Evolutionary conservation across 2,113 vertebrate genomes (phyloP).

Genomic region (Pteruthius melanotis): DNA sequence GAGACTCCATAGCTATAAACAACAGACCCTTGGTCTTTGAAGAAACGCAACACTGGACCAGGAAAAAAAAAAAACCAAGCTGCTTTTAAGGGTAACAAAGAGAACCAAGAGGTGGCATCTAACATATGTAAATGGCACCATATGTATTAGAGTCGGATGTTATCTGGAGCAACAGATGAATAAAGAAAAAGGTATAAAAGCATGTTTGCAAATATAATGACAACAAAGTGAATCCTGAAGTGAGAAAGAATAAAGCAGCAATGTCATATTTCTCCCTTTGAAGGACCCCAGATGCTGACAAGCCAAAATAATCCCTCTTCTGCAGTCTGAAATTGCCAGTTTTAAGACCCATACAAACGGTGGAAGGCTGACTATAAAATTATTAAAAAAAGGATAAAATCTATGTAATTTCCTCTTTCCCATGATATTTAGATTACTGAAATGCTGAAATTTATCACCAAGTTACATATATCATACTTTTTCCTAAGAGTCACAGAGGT

Average conservation of each 20-base stretch:
- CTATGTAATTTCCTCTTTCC: neutral
- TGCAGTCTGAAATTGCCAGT: neutral
- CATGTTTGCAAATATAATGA: neutral
- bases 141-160: too few relatives aligned
- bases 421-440: neutral
- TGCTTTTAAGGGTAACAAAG: neutral
- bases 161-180: neutral
- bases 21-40: rapidly evolving
- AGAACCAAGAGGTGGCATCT: neutral
- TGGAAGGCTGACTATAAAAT: neutral
- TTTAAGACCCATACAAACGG: neutral
- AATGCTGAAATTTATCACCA: neutral
- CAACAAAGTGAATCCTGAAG: neutral
- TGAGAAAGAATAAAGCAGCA: neutral
- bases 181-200: neutral
- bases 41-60: neutral
- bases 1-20: neutral
- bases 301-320: neutral
- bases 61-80: neutral
- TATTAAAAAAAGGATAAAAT: neutral
- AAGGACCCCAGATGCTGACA: neutral
- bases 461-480: neutral
- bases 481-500: neutral
- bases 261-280: neutral
- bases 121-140: neutral